Evolutionary conservation across 2,113 vertebrate genomes (phyloP).

Genomic region (Eolophus roseicapilla): DNA sequence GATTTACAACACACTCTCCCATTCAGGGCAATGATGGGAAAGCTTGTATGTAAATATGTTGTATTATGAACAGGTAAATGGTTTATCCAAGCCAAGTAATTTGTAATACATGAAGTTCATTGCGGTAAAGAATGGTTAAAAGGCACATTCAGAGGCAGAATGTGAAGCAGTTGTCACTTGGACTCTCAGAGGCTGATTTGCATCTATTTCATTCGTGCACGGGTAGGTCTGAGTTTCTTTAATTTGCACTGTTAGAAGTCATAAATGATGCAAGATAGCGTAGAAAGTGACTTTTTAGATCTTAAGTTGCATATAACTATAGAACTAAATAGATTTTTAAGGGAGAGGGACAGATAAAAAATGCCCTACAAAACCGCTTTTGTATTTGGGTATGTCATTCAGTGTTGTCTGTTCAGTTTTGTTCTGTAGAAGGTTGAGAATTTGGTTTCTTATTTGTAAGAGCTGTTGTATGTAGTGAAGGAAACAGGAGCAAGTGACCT

Average conservation of each 20-base stretch:
- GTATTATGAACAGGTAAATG: neutral
- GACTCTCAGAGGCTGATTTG: neutral
- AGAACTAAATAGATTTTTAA: neutral
- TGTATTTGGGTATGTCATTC: neutral
- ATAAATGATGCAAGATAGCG: neutral
- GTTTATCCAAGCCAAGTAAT: neutral
- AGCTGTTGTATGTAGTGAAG: neutral
- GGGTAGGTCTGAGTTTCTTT: neutral
- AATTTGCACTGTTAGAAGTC: neutral
- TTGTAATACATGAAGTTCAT: neutral
- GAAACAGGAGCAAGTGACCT: neutral
- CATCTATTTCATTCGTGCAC: neutral
- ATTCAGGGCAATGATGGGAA: neutral
- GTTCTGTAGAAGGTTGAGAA: neutral
- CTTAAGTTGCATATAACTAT: neutral
- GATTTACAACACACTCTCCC: neutral
- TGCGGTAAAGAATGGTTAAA: neutral
- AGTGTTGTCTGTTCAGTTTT: neutral
- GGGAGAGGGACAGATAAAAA: neutral
- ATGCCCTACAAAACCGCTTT: neutral
- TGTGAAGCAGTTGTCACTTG: neutral
- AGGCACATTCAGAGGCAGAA: neutral
- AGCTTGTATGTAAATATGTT: no score
- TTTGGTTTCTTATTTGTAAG: neutral
- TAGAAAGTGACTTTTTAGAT: neutral